These are phyloP conservation scores for Calcarius lapponicus DNA, from an alignment of 2,797 vertebrate species.

Conservation along the genomic window DNA sequence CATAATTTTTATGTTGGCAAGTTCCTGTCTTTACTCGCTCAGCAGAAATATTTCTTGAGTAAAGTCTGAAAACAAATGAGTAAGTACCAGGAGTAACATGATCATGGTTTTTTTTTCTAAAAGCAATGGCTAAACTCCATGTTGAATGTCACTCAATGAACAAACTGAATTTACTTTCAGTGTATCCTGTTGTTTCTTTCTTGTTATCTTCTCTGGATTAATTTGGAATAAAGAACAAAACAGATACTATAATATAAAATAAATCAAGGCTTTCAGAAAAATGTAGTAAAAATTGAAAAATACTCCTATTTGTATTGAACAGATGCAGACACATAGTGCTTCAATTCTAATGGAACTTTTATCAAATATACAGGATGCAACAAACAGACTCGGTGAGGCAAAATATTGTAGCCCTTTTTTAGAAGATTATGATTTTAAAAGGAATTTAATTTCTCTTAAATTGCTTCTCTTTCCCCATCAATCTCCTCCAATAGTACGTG, in stretches of 20 bases:
- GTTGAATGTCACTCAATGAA: not conserved
- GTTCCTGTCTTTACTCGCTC: not conserved
- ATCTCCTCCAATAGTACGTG: not conserved
- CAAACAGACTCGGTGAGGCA: not conserved
- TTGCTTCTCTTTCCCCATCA: not conserved
- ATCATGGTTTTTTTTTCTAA: not conserved
- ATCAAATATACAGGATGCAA: not conserved
- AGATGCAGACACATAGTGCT: not conserved
- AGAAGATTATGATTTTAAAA: not conserved
- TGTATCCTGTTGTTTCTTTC: not conserved
- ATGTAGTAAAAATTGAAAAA: not conserved
- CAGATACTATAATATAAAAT: not conserved
- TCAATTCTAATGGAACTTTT: slow-evolving; percentile 17
- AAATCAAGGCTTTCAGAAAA: not conserved
- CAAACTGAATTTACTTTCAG: not conserved
- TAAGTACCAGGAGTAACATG: not conserved
- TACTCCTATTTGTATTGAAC: not conserved
- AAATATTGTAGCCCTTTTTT: not conserved
- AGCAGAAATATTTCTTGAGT: not conserved
- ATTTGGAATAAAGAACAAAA: not conserved
- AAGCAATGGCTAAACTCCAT: not conserved
- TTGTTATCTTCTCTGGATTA: not conserved
- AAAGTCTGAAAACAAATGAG: not conserved
- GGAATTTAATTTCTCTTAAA: not conserved
- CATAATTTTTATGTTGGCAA: not conserved